These are phyloP conservation scores for Hedya salicella DNA, from an alignment of 2,888 invertebrate species.

Conservation along the genomic window DNA sequence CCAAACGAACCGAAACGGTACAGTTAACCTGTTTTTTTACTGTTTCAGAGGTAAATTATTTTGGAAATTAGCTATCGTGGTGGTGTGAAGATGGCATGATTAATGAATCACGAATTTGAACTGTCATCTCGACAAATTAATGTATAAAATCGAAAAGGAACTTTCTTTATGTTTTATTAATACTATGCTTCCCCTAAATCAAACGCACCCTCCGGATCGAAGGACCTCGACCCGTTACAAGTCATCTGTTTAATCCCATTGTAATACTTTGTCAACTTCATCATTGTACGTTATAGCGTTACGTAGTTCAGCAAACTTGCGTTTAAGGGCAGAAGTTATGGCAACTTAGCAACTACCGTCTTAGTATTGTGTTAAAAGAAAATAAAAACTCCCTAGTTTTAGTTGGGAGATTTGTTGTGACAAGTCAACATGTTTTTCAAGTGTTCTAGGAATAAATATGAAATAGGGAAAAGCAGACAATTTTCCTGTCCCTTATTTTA, in stretches of 20 bases:
- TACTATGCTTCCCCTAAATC: conserved; percentile 42
- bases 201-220: conserved; percentile 42
- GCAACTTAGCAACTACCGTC: conserved; percentile 14
- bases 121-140: conserved; percentile 32
- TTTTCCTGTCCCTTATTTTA: conserved; percentile 13
- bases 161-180: conserved; percentile 40
- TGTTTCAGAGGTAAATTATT: conserved; percentile 49
- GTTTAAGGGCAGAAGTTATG: conserved; percentile 24
- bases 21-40: conserved; percentile 61
- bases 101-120: conserved; percentile 6
- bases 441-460: neutral
- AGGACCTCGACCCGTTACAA: conserved; percentile 9
- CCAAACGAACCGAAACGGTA: conserved; percentile 70
- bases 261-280: conserved; percentile 29
- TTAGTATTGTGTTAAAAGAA: conserved; percentile 6
- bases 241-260: conserved; percentile 38
- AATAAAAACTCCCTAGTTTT: neutral
- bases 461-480: conserved; percentile 6
- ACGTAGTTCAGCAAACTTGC: conserved; percentile 35
- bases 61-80: conserved; percentile 46
- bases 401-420: neutral
- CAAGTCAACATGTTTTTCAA: neutral
- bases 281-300: conserved; percentile 45
- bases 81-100: conserved; percentile 1
- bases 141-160: conserved; percentile 18